A percentile compares a stretch with the other conserved stretches of the same genome.
Conservation (phyloP, 2,888 invertebrate species). For the Halocaridina rubra region DNA sequence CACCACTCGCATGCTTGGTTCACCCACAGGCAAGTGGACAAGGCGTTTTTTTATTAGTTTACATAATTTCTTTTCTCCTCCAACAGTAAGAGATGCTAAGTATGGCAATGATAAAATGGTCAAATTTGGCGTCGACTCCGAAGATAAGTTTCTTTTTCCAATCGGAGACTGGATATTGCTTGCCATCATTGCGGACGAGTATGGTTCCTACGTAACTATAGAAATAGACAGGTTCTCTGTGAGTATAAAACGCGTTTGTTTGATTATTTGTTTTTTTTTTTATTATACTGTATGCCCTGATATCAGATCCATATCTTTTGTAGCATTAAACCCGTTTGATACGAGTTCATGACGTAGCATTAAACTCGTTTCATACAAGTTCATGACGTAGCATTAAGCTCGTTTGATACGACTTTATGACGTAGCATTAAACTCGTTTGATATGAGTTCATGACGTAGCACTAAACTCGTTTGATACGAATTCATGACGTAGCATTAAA, state of each 20-base stretch:
- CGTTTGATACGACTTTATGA: not conserved
- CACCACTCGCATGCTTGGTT: no score
- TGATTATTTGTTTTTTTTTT: not conserved
- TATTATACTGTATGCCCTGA: not conserved
- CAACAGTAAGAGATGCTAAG: not conserved
- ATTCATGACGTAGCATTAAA: not conserved
- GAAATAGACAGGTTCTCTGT: not conserved
- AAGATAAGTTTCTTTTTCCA: conserved; percentile 3
- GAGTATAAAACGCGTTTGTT: not conserved
- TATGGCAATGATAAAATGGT: not conserved
- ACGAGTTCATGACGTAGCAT: no score
- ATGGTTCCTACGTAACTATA: not conserved
- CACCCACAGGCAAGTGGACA: no score
- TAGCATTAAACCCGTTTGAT: not conserved
- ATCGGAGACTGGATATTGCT: conserved; percentile 1
- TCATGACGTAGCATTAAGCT: not conserved
- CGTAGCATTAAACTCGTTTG: not conserved
- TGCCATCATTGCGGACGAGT: not conserved
- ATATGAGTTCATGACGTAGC: not conserved
- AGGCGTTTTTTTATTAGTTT: no score
- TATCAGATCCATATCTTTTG: not conserved
- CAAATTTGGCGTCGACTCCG: conserved; percentile 8
- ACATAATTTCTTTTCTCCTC: no score
- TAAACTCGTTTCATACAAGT: not conserved
- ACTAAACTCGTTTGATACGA: not conserved